Evolutionary conservation across 2,888 invertebrate genomes (phyloP).

Genomic region (Rhynchonema sp.): DNA sequence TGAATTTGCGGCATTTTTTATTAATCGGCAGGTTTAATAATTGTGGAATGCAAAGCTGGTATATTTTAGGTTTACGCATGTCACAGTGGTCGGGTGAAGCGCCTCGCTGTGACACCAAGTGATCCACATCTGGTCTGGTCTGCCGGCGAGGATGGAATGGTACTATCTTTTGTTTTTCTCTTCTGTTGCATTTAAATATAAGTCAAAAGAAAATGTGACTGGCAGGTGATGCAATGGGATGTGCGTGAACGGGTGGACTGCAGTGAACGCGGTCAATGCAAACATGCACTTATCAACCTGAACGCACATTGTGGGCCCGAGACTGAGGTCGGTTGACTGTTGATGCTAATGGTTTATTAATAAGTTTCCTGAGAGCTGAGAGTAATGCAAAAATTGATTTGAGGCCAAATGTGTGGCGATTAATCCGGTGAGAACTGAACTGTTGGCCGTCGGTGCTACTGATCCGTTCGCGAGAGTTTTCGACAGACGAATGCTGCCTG

Average conservation of each 20-base stretch:
- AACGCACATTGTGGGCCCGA: constrained; percentile 32
- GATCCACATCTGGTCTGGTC: constrained; percentile 76
- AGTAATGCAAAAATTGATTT: no score
- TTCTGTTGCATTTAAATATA: constrained; percentile 13
- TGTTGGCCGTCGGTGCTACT: constrained; percentile 72
- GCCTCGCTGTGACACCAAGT: constrained; percentile 65
- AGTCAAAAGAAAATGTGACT: neutral
- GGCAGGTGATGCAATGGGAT: neutral
- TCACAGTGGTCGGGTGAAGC: constrained; percentile 69
- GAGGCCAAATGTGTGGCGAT: constrained; percentile 66
- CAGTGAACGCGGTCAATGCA: constrained; percentile 31
- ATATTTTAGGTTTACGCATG: constrained; percentile 44
- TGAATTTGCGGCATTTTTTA: no score
- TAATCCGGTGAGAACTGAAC: constrained; percentile 53
- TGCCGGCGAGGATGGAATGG: constrained; percentile 75
- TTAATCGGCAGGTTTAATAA: no score
- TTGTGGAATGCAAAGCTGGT: constrained; percentile 28
- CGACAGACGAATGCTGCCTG: constrained; percentile 57
- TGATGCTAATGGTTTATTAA: no score
- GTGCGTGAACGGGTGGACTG: neutral
- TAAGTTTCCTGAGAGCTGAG: no score
- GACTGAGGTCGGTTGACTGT: constrained; percentile 35
- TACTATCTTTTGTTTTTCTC: no score
- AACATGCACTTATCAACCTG: constrained; percentile 55
- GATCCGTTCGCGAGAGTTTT: constrained; percentile 79